Conservation (phyloP, 53 echinoderm and acorn worm genomes). For the Pentamera pediparva region DNA sequence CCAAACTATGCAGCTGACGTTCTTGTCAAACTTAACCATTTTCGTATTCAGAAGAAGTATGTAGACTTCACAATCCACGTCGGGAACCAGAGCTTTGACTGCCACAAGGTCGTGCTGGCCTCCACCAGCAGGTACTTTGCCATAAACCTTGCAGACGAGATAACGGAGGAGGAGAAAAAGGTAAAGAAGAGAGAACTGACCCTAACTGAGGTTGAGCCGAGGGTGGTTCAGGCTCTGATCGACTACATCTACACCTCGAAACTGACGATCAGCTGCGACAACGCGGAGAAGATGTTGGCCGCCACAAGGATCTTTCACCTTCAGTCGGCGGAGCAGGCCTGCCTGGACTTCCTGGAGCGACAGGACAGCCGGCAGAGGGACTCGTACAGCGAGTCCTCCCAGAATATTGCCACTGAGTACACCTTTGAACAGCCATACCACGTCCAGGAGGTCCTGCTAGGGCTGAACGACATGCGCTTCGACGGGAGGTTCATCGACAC, state of each 20-base stretch:
- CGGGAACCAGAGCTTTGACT: conserved; percentile 56
- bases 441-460: conserved; percentile 89
- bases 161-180: conserved; percentile 69
- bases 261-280: conserved; percentile 77
- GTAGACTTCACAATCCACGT: conserved; percentile 83
- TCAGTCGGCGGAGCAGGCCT: conserved; percentile 92
- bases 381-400: conserved; percentile 42
- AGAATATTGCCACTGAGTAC: conserved; percentile 73
- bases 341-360: conserved; percentile 78
- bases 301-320: conserved; percentile 81
- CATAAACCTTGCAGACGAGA: conserved; percentile 68
- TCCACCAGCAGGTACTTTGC: conserved; percentile 89
- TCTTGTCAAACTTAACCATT: conserved; percentile 69
- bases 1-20: conserved; percentile 97
- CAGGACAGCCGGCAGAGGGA: conserved; percentile 70
- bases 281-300: conserved; percentile 62
- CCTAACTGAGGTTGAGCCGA: conserved; percentile 70
- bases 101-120: conserved; percentile 91
- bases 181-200: conserved; percentile 67
- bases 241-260: conserved; percentile 95
- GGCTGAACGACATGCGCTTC: conserved; percentile 80
- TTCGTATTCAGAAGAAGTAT: conserved; percentile 63
- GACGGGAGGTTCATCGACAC: conserved; percentile 87
- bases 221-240: conserved; percentile 70
- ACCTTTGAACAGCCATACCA: conserved; percentile 98